A percentile compares a stretch with the other conserved stretches of the same genome.
Conservation (phyloP, 2,113 vertebrate species). For the Eclectus roratus region DNA sequence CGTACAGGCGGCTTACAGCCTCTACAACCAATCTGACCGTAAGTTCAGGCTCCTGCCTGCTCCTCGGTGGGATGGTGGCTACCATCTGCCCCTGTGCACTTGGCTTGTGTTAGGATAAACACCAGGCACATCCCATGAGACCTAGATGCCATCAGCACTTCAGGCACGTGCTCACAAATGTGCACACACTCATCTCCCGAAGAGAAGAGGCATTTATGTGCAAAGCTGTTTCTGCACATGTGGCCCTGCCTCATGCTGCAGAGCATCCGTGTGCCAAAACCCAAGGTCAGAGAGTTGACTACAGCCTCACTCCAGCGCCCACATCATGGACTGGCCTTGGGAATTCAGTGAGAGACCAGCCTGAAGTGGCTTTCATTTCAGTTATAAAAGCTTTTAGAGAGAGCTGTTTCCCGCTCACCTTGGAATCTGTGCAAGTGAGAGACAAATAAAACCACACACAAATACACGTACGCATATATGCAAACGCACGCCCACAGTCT, state of each 20-base stretch:
- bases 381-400: not conserved
- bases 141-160: not conserved
- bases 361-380: not conserved
- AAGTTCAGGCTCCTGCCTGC: slow-evolving; percentile 50
- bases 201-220: not conserved
- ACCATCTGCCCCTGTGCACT: not conserved
- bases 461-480: not conserved
- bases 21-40: slow-evolving; percentile 93
- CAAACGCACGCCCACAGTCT: not conserved
- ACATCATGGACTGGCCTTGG: not conserved
- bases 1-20: slow-evolving; percentile 82
- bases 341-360: not conserved
- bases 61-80: not conserved
- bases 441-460: not conserved
- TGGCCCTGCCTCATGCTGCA: not conserved
- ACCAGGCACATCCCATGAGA: accelerated
- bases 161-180: not conserved
- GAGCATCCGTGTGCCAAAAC: not conserved
- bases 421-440: not conserved
- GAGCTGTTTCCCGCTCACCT: not conserved
- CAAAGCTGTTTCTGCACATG: not conserved
- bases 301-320: not conserved
- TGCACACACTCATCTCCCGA: not conserved
- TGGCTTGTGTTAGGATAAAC: not conserved
- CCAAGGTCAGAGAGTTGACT: not conserved